Percentiles rank a stretch among this genome's conserved stretches.
Conservation (phyloP, 2,797 vertebrate species). For the Pampus argenteus region DNA sequence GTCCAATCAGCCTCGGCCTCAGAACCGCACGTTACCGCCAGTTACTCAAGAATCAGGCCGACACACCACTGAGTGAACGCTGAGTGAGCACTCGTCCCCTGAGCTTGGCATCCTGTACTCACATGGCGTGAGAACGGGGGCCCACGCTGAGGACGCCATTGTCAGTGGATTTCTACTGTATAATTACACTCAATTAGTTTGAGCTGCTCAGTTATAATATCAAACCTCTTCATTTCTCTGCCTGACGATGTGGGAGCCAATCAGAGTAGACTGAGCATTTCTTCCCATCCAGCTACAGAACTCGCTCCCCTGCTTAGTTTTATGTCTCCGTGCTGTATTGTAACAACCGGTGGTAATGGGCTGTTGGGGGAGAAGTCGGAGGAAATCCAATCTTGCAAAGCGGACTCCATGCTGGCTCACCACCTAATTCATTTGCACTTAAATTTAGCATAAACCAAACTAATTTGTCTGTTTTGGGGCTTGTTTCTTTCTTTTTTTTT, state of each 20-base stretch:
- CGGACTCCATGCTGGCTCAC: conserved; percentile 82
- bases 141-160: conserved; percentile 39
- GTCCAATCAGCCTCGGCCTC: conserved; percentile 34
- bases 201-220: conserved; percentile 70
- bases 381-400: conserved; percentile 86
- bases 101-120: conserved; percentile 37
- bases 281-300: conserved; percentile 80
- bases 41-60: conserved; percentile 37
- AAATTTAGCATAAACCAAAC: conserved; percentile 81
- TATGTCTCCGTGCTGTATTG: conserved; percentile 80
- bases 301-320: conserved; percentile 83
- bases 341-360: conserved; percentile 84
- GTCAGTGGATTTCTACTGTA: conserved; percentile 61
- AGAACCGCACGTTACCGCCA: conserved; percentile 21
- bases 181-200: conserved; percentile 85
- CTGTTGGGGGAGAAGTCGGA: conserved; percentile 68
- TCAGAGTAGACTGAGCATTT: conserved; percentile 80
- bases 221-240: conserved; percentile 66
- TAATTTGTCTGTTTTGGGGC: conserved; percentile 75
- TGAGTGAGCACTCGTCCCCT: conserved; percentile 23
- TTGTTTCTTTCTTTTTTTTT: conserved; percentile 16
- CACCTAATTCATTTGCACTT: conserved; percentile 88
- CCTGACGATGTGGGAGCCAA: conserved; percentile 81
- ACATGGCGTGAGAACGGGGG: conserved; percentile 68
- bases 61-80: conserved; percentile 34